Conservation (phyloP, 2,113 vertebrate species). For the Numida meleagris region DNA sequence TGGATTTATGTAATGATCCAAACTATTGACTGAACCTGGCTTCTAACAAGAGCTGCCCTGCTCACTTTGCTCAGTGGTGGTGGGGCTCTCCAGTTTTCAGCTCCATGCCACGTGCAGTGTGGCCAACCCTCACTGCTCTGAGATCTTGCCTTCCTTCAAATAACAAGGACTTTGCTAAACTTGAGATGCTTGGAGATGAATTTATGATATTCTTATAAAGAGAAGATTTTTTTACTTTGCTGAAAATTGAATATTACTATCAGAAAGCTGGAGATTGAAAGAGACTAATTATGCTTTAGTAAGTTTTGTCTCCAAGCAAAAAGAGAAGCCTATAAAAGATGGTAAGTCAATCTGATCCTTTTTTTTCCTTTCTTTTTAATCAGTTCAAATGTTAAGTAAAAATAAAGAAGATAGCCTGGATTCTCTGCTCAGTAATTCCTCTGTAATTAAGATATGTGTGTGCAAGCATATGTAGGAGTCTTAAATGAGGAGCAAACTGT, state of each 20-base stretch:
- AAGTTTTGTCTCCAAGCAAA: neutral
- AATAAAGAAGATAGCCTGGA: neutral
- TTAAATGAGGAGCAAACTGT: neutral
- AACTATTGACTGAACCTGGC: neutral
- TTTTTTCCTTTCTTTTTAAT: neutral
- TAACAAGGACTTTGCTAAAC: neutral
- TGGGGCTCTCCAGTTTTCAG: fast-evolving
- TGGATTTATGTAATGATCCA: neutral
- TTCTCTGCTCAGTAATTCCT: neutral
- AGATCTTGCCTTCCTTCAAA: neutral
- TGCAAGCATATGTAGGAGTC: neutral
- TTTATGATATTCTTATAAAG: neutral
- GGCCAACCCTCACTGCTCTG: neutral
- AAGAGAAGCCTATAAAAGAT: neutral
- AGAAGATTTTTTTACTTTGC: neutral
- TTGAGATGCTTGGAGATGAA: neutral
- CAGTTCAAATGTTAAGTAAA: neutral
- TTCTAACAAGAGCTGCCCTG: neutral
- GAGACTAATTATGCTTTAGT: neutral
- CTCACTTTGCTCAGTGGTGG: neutral
- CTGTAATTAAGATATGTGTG: neutral
- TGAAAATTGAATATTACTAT: neutral
- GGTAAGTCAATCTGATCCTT: neutral
- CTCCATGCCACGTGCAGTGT: neutral
- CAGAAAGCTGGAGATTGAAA: neutral